Evolutionary conservation across 2,113 vertebrate genomes (phyloP), one percentile per base, ranked within the genome.

Genomic region (Notarius quadriscutis): DNA sequence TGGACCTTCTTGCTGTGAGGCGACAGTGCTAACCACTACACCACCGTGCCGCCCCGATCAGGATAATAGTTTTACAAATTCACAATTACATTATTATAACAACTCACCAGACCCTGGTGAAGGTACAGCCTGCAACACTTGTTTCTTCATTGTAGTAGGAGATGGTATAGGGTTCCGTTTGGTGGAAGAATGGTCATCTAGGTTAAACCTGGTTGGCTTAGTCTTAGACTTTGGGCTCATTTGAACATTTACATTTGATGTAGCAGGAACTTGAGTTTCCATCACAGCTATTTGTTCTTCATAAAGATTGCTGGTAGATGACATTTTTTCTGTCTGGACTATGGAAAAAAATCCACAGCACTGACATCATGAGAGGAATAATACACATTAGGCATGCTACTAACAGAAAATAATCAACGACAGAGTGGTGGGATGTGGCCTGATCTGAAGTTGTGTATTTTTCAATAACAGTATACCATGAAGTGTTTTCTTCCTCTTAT

Each of bases 51-150:
- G n/a, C n/a, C n/a, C n/a, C n/a, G 15, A 80, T 58, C 5, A 72
- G 27, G 1, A 7, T 30, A 15, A 34, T 17, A 2, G 11, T 50
- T 74, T 74, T 50, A 48, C 34, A 74, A 48, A 65, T 8, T 82
- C 41, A 65, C 18, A 5, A 10, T 34, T 20, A 55, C 4, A 22
- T 17, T 69, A 67, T 79, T 55, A 58, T 74, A 18, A 63, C 41
- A 83, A 25, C 69, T 83, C 58, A 87, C 86, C 86, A 63, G 48
- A 20, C n/a, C 10, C 30, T 14, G 51, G 50, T 78, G 86, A 67
- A 78, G 81, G 50, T 87, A 63, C 30, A 83, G 50, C 60, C 67
- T 41, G 41, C 4, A 83, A 8, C 18, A 67, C 10, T 48, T 20
- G 27, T 58, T 84, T 87, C 60, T 55, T 30, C 27, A n/a, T 14